Evolutionary conservation across 2,888 invertebrate species (phyloP).

Genomic region (Oscheius sp.): DNA sequence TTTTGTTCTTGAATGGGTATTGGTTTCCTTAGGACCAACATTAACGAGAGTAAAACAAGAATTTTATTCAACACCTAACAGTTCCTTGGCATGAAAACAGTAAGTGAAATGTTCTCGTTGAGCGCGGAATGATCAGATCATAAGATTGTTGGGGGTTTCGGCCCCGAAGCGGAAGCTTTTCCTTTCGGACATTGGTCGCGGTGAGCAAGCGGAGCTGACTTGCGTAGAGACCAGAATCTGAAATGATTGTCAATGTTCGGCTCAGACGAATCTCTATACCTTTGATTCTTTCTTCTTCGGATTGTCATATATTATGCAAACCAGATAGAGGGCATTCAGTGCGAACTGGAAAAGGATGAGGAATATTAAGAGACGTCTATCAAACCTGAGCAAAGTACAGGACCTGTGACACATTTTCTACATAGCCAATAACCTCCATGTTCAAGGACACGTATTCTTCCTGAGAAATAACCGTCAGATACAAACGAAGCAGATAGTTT

Average conservation of each 20-base stretch:
- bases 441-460: slow-evolving; percentile 41
- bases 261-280: slow-evolving; percentile 21
- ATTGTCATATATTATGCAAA: slow-evolving; percentile 67
- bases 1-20: too few relatives aligned
- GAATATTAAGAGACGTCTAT: slow-evolving; percentile 2
- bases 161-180: slow-evolving; percentile 22
- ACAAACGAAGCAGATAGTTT: slow-evolving; percentile 64
- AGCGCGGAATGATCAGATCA: slow-evolving; percentile 28
- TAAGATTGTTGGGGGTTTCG: slow-evolving; percentile 24
- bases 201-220: slow-evolving; percentile 37
- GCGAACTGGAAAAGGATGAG: slow-evolving; percentile 59
- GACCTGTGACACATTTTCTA: slow-evolving; percentile 66
- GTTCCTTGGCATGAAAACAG: background rate
- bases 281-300: slow-evolving; percentile 48
- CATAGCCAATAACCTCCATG: slow-evolving; percentile 28
- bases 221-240: slow-evolving; percentile 36
- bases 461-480: slow-evolving; percentile 54
- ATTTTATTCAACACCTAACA: too few relatives aligned
- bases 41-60: too few relatives aligned
- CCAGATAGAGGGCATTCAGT: slow-evolving; percentile 67
- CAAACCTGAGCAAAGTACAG: slow-evolving; percentile 67
- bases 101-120: slow-evolving; percentile 13
- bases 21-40: too few relatives aligned
- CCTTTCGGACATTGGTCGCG: slow-evolving; percentile 11
- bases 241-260: slow-evolving; percentile 6